Conservation (phyloP, 2,113 vertebrate species). For the Narcine bancroftii region DNA sequence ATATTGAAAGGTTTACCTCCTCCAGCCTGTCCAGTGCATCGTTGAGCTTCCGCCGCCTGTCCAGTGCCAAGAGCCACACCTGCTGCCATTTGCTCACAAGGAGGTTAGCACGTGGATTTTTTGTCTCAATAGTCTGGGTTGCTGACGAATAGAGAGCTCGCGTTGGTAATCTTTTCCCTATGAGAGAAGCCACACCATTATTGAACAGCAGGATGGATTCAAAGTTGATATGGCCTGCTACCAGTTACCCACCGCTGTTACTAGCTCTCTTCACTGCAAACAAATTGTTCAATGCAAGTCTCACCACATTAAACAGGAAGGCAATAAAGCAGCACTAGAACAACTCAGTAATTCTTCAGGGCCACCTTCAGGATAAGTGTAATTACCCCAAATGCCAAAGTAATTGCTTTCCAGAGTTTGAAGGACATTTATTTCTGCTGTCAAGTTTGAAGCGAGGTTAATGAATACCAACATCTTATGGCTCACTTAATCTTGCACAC, state of each 20-base stretch:
- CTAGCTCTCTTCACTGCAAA: neutral
- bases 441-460: neutral
- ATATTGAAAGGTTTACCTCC: conserved; percentile 62
- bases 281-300: neutral
- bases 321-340: neutral
- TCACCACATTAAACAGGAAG: neutral
- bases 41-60: conserved; percentile 86
- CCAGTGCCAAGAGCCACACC: conserved; percentile 94
- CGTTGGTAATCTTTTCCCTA: conserved; percentile 85
- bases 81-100: conserved; percentile 97
- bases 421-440: neutral
- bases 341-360: too few species aligned
- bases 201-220: neutral
- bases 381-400: neutral
- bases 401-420: neutral
- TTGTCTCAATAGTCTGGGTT: conserved; percentile 82
- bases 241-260: neutral
- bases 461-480: neutral
- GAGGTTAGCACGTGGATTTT: conserved; percentile 87
- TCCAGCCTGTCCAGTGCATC: conserved; percentile 90
- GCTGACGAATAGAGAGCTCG: conserved; percentile 77
- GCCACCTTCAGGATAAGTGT: neutral
- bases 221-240: neutral
- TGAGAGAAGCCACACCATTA: neutral
- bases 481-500: neutral